Evolutionary conservation across 2,888 invertebrate genomes (phyloP), one percentile per base, ranked within the genome.

Genomic region (Amphipyra berbera): DNA sequence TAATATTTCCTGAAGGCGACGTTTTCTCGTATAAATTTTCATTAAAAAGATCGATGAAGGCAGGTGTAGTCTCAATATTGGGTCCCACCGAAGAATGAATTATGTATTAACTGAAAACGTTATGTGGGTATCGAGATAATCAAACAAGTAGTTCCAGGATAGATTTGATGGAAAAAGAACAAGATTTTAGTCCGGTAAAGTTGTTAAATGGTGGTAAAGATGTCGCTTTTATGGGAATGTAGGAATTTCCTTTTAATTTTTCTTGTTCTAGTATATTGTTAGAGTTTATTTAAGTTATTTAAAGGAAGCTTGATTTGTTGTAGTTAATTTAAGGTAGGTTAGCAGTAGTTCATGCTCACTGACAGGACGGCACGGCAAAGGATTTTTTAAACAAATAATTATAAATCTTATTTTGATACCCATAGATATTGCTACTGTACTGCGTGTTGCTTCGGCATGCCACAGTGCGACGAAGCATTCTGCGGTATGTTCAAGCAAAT

Each of bases 31-130:
- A 76, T 78, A 76, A 52, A 78, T 72, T 78, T 68, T 78, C 73
- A 76, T 76, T 76, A 72, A 46, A 72, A 64, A 62, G 79, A 72
- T 68, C 76, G 63, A 76, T 72, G 65, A 57, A 38, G 48, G 61
- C 54, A 47, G 13, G 42, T 54, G 42, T 50, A 53, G 62, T 57
- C 61, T 57, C 68, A 76, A 77, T 79, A 68, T 66, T 42, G 48
- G 10, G 6, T 40, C 48, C 47, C 48, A 44, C 41, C 61, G 50
- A 30, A 53, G 37, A 41, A 77, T 78, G 78, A 73, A 78, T 78
- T 73, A 77, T 79, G 71, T 65, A 78, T 74, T 33, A 38, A 61
- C 49, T 47, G 55, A 58, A 73, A 70, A 56, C 41, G 50, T 48
- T 75, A 68, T 65, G 60, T 58, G 55, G 13, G 40, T n/a, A 40